Evolutionary conservation across 92 coral and sea anemone genomes (phyloP).

Genomic region (Zoanthus sociatus): DNA sequence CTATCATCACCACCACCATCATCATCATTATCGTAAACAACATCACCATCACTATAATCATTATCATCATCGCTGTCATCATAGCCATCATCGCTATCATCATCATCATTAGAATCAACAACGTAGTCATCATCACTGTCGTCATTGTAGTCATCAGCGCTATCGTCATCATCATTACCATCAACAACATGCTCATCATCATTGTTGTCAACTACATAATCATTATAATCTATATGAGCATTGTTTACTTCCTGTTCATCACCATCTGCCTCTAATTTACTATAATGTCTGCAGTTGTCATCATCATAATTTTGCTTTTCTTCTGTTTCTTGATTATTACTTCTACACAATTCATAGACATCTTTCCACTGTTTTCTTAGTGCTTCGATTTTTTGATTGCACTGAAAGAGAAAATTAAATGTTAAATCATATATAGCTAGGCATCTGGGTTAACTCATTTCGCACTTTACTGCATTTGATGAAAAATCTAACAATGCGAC

Average conservation of each 20-base stretch:
- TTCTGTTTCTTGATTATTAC: not conserved
- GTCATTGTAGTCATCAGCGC: not conserved
- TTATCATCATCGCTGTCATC: too few relatives aligned
- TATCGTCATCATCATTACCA: not conserved
- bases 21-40: too few relatives aligned
- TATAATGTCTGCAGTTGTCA: not conserved
- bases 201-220: not conserved
- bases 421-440: not conserved
- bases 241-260: not conserved
- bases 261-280: not conserved
- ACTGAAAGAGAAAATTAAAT: not conserved
- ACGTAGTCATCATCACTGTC: not conserved
- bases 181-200: not conserved
- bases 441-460: not conserved
- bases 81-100: not conserved
- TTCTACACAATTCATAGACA: not conserved
- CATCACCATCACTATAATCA: too few relatives aligned
- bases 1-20: not conserved
- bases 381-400: constrained; percentile 1
- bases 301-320: not conserved
- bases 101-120: too few relatives aligned
- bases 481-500: not conserved
- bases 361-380: not conserved
- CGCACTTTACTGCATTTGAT: not conserved
- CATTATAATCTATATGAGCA: not conserved